A percentile compares a stretch with the other conserved stretches of the same genome.
Conservation (phyloP, 2,888 invertebrate species). For the Drosophila mayaguana region DNA sequence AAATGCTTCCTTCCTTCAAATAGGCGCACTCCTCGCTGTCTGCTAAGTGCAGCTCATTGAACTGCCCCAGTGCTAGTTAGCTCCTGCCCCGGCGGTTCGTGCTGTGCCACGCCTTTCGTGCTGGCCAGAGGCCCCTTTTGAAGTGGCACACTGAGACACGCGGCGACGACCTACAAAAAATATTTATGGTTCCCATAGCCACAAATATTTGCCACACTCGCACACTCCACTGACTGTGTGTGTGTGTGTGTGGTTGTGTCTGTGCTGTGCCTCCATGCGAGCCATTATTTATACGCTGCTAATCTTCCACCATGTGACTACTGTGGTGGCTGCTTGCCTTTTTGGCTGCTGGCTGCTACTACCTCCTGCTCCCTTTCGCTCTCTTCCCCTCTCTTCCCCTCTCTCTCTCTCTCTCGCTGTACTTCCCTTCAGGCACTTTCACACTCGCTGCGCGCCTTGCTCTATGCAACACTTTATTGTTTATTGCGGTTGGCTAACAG, state of each 20-base stretch:
- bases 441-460: conserved; percentile 48
- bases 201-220: conserved; percentile 69
- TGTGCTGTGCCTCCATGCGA: conserved; percentile 31
- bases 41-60: conserved; percentile 35
- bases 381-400: not conserved
- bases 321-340: conserved; percentile 65
- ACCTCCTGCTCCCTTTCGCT: not conserved
- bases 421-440: conserved; percentile 40
- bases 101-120: conserved; percentile 1
- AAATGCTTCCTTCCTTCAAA: no score
- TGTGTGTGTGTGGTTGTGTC: not conserved
- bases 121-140: conserved; percentile 8
- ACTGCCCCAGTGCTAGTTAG: conserved; percentile 25
- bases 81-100: conserved; percentile 22
- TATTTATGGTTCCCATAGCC: conserved; percentile 68
- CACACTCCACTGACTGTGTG: conserved; percentile 37
- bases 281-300: conserved; percentile 72
- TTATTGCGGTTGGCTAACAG: conserved; percentile 71
- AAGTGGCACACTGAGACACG: conserved; percentile 59
- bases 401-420: not conserved
- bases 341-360: conserved; percentile 58
- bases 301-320: conserved; percentile 68
- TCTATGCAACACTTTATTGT: conserved; percentile 73
- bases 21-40: not conserved
- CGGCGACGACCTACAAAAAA: conserved; percentile 60